Conservation (phyloP, 2,113 vertebrate genomes). For the Anthoscopus minutus region DNA sequence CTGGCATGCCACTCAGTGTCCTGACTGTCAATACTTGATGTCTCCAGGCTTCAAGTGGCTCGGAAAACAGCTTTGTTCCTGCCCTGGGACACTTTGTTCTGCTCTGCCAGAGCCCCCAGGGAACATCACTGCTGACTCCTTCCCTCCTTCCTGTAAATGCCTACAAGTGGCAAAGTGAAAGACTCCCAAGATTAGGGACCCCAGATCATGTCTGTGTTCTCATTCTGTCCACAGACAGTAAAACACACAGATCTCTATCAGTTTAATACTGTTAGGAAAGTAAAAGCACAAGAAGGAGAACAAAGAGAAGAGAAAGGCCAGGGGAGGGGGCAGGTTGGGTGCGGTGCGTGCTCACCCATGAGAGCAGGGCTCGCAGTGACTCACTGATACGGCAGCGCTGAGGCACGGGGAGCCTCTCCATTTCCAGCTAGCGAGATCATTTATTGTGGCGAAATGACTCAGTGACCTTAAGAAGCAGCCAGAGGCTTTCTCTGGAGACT, state of each 20-base stretch:
- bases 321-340: background rate
- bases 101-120: fast-evolving
- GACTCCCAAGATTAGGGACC: background rate
- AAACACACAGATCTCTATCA: background rate
- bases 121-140: background rate
- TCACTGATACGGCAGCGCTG: background rate
- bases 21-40: background rate
- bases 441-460: background rate
- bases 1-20: background rate
- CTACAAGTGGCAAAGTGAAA: background rate
- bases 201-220: background rate
- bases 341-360: background rate
- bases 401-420: background rate
- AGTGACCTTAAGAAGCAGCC: constrained; percentile 29
- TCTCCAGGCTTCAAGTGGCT: background rate
- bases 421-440: background rate
- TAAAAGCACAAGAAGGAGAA: background rate
- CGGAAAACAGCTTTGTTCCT: background rate
- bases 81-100: background rate
- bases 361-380: background rate
- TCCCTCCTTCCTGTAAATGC: background rate
- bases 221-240: background rate
- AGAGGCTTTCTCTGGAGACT: constrained; percentile 1
- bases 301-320: background rate
- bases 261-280: background rate